Conservation (phyloP, 2,797 vertebrate genomes). For the Aeoliscus strigatus region DNA sequence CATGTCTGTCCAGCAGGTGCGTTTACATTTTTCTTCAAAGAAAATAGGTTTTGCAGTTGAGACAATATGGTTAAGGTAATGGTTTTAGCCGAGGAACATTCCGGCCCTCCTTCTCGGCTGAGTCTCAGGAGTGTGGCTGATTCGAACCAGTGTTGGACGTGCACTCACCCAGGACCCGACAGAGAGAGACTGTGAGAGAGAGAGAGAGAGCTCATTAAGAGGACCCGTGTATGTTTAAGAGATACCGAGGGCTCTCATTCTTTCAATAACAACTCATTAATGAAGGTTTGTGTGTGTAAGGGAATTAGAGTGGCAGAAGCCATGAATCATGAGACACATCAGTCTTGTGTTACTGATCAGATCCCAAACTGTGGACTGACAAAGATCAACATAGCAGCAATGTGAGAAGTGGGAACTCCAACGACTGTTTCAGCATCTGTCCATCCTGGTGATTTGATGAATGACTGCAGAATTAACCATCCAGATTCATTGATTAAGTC, state of each 20-base stretch:
- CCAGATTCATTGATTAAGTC: no score
- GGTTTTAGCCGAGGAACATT: no score
- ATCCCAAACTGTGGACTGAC: conserved; percentile 62
- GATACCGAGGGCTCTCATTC: conserved; percentile 70
- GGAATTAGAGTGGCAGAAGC: conserved; percentile 71
- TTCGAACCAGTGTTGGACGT: no score
- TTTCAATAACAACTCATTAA: conserved; percentile 80
- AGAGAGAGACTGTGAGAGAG: conserved; percentile 42
- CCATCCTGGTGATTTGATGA: conserved; percentile 13
- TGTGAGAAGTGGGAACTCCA: conserved; percentile 33
- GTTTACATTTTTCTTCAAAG: conserved; percentile 39
- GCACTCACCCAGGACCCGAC: not conserved
- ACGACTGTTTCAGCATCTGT: conserved; percentile 25
- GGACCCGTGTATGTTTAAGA: conserved; percentile 74
- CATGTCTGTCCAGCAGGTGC: conserved; percentile 33
- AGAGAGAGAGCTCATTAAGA: conserved; percentile 71
- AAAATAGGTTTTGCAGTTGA: conserved; percentile 7
- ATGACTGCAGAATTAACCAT: conserved; percentile 14
- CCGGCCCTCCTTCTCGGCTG: no score
- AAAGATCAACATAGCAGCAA: conserved; percentile 57
- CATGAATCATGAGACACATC: conserved; percentile 74
- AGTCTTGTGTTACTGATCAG: conserved; percentile 71
- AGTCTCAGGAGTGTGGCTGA: no score
- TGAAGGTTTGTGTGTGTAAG: conserved; percentile 75
- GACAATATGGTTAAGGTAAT: conserved; percentile 13